phyloP scores from a whole-genome alignment of 2,797 vertebrate genomes.

The Spinus pinus region DNA sequence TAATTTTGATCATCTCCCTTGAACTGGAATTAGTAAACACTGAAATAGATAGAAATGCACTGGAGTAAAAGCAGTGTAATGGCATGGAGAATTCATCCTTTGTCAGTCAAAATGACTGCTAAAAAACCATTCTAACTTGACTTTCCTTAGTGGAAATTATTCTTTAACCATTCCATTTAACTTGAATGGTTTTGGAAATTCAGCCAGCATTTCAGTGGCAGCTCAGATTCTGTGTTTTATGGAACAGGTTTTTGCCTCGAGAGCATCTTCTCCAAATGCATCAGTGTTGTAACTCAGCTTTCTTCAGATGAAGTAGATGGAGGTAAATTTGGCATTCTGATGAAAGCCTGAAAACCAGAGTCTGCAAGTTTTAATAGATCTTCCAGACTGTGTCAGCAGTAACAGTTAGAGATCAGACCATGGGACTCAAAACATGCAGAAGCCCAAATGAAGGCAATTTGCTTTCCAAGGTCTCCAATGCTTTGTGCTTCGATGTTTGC shows the following conservation, averaged over 20 bases:
- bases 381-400: neutral
- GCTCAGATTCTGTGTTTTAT: constrained; percentile 22
- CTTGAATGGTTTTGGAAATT: constrained; percentile 16
- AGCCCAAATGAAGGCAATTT: neutral
- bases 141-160: constrained; percentile 33
- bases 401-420: neutral
- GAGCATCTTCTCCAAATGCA: constrained; percentile 1
- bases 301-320: neutral
- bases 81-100: neutral
- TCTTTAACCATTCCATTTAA: constrained; percentile 42
- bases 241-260: constrained; percentile 34
- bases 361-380: neutral
- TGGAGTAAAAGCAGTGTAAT: neutral
- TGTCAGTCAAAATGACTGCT: constrained; percentile 10
- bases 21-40: constrained; percentile 57
- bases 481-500: neutral
- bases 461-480: neutral
- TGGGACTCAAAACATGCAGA: neutral
- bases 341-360: neutral
- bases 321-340: constrained; percentile 1
- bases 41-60: neutral
- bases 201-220: neutral
- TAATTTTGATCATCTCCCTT: constrained; percentile 49
- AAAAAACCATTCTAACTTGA: neutral
- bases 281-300: constrained; percentile 30